These are phyloP conservation scores for Apotomis betuletana DNA, from an alignment of 2,888 invertebrate genomes.

Conservation along the genomic window DNA sequence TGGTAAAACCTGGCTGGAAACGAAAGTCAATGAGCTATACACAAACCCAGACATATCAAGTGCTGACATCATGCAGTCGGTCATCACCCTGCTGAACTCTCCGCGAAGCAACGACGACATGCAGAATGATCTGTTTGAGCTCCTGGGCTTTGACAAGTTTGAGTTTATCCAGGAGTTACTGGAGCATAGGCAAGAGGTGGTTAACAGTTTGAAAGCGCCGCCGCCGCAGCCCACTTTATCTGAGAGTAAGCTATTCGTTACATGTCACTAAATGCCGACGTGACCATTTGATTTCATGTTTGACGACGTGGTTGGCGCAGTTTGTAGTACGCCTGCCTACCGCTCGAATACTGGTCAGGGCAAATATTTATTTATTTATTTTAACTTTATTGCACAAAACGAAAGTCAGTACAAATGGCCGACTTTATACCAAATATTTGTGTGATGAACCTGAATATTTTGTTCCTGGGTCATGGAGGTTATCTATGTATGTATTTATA, in stretches of 20 bases:
- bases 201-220: constrained; percentile 64
- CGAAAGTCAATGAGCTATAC: constrained; percentile 79
- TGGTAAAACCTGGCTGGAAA: constrained; percentile 82
- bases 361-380: too few relatives aligned
- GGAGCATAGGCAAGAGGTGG: constrained; percentile 84
- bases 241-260: constrained; percentile 58
- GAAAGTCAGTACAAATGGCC: too few relatives aligned
- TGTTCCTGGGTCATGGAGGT: too few relatives aligned
- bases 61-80: constrained; percentile 83
- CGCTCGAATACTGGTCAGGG: too few relatives aligned
- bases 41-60: constrained; percentile 77
- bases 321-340: too few relatives aligned
- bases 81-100: constrained; percentile 85
- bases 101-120: constrained; percentile 86
- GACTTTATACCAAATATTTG: too few relatives aligned
- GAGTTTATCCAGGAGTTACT: constrained; percentile 88
- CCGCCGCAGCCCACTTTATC: constrained; percentile 63
- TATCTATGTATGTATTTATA: too few relatives aligned
- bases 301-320: too few relatives aligned
- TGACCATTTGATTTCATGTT: too few relatives aligned
- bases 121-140: constrained; percentile 93
- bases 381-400: too few relatives aligned
- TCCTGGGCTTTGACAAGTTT: constrained; percentile 93
- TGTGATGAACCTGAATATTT: too few relatives aligned
- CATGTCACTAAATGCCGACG: too few relatives aligned